A percentile compares a stretch with the other conserved stretches of the same genome.
These are phyloP conservation scores for Jacana jacana DNA, from an alignment of 2,113 vertebrate species.

Conservation along the genomic window DNA sequence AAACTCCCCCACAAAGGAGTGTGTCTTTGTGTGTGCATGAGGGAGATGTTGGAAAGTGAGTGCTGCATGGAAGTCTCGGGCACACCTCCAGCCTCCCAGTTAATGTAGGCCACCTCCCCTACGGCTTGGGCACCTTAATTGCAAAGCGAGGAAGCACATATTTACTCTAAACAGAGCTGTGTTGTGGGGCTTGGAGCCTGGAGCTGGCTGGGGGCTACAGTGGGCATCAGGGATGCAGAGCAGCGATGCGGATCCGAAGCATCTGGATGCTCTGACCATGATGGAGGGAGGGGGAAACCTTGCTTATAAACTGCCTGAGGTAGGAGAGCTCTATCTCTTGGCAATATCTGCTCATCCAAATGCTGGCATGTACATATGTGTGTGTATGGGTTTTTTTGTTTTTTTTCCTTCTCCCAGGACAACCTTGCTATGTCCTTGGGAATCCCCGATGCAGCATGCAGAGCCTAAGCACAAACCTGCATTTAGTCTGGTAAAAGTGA, in stretches of 20 bases:
- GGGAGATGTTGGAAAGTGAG: neutral
- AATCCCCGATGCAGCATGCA: neutral
- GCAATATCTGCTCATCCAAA: neutral
- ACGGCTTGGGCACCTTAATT: neutral
- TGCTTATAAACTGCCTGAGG: neutral
- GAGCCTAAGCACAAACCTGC: neutral
- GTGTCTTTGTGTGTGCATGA: too few relatives aligned
- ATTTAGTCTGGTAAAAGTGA: neutral
- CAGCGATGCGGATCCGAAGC: neutral
- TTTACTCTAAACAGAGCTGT: neutral
- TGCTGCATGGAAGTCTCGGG: neutral
- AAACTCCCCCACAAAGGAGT: neutral
- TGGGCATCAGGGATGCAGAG: neutral
- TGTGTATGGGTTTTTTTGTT: neutral
- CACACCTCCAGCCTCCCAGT: neutral
- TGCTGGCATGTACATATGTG: neutral
- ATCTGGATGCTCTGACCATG: neutral
- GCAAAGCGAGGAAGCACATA: neutral
- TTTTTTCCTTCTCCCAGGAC: neutral
- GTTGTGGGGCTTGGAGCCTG: neutral
- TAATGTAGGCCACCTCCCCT: neutral
- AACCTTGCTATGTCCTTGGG: constrained; percentile 34
- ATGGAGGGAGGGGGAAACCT: neutral
- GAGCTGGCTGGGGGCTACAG: neutral
- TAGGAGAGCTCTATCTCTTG: neutral